These are phyloP conservation scores for Procambarus clarkii DNA, from an alignment of 1,140 invertebrate species.

Conservation along the genomic window DNA sequence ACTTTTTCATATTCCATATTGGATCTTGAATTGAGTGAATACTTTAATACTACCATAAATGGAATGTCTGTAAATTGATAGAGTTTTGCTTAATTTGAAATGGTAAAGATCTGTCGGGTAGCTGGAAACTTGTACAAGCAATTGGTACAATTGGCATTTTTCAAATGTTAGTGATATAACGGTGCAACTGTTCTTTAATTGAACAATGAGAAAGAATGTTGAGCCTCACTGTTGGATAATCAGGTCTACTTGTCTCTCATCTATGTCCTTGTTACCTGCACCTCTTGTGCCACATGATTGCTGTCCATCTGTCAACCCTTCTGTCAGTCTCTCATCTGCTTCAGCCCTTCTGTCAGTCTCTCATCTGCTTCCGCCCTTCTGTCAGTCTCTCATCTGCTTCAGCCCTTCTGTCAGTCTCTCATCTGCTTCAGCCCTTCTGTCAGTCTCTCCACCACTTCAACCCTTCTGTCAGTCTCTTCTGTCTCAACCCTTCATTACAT, in stretches of 20 bases:
- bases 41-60: not conserved
- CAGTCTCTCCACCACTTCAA: not conserved
- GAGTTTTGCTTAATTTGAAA: not conserved
- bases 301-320: not conserved
- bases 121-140: not conserved
- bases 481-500: too few relatives aligned
- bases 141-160: not conserved
- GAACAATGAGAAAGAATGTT: not conserved
- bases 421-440: not conserved
- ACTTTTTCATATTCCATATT: too few relatives aligned
- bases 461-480: too few relatives aligned
- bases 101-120: not conserved
- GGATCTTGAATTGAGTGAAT: not conserved
- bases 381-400: not conserved
- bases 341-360: not conserved
- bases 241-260: not conserved
- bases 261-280: not conserved
- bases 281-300: not conserved
- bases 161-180: not conserved
- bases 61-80: not conserved
- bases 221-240: not conserved
- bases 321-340: not conserved
- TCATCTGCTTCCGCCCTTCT: not conserved
- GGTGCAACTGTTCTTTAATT: not conserved
- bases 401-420: not conserved